These are phyloP conservation scores for Leucoraja erinaceus DNA, from an alignment of 2,113 vertebrate genomes.

Conservation along the genomic window DNA sequence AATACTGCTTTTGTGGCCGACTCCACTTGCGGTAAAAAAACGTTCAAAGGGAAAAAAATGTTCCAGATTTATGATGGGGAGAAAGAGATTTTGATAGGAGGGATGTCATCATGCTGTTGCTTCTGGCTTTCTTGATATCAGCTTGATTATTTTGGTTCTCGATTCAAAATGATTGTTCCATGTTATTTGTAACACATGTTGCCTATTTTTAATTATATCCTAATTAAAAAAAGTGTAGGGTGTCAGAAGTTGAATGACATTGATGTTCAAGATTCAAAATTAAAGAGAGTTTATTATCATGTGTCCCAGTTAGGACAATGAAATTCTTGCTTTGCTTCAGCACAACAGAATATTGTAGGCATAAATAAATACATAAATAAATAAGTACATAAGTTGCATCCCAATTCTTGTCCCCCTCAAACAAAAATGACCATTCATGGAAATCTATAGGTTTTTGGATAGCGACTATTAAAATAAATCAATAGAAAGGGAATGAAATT, in stretches of 20 bases:
- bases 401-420: not conserved
- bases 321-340: too few relatives aligned
- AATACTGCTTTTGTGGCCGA: not conserved
- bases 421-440: not conserved
- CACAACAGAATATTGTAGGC: too few relatives aligned
- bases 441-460: not conserved
- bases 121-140: not conserved
- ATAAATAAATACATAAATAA: too few relatives aligned
- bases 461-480: conserved; percentile 3
- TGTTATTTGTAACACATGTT: not conserved
- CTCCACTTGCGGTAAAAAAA: not conserved
- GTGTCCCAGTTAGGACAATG: too few relatives aligned
- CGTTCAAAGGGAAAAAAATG: not conserved
- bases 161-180: not conserved
- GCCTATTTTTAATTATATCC: not conserved
- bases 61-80: not conserved
- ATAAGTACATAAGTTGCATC: not conserved
- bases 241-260: not conserved
- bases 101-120: not conserved
- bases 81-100: not conserved
- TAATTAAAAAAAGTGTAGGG: not conserved
- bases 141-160: not conserved
- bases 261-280: too few relatives aligned
- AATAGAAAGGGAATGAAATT: conserved; percentile 11
- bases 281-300: too few relatives aligned